Evolutionary conservation across 2,888 invertebrate species (phyloP).

Genomic region (Drosophila niveifrons): DNA sequence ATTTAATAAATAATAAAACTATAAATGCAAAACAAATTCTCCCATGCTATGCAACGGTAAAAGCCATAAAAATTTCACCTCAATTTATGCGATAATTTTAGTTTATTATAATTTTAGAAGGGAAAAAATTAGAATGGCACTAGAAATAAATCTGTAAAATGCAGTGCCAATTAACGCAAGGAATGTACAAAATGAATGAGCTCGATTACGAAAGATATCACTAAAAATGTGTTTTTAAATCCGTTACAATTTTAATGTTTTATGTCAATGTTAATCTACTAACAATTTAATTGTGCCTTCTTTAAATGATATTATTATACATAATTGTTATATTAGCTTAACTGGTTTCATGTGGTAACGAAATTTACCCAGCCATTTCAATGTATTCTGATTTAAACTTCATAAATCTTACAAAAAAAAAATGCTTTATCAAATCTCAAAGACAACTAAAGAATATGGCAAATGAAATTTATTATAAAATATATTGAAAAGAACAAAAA

Average conservation of each 20-base stretch:
- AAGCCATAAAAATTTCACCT: not conserved
- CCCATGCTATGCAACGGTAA: not conserved
- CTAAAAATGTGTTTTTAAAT: conserved; percentile 10
- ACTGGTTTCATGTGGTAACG: conserved; percentile 52
- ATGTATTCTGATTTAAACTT: conserved; percentile 15
- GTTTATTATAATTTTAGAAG: conserved; percentile 11
- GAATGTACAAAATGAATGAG: conserved; percentile 54
- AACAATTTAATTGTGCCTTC: conserved; percentile 59
- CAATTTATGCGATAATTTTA: conserved; percentile 14
- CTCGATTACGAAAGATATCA: conserved; percentile 21
- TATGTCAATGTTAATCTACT: conserved; percentile 15
- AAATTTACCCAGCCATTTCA: conserved; percentile 13
- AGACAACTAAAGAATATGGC: conserved; percentile 7
- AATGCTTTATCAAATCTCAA: not conserved
- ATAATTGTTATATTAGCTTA: conserved; percentile 42
- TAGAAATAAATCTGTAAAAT: conserved; percentile 11
- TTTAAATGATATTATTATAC: conserved; percentile 36
- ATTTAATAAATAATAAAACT: not conserved
- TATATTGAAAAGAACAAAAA: no score
- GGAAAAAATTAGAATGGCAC: conserved; percentile 35
- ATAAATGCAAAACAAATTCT: not conserved
- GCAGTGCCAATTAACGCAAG: conserved; percentile 51
- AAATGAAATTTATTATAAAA: not conserved
- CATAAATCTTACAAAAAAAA: not conserved
- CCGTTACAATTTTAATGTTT: conserved; percentile 12